phyloP scores from a whole-genome alignment of 1,140 invertebrate species.

The Calliopsis andreniformis region DNA sequence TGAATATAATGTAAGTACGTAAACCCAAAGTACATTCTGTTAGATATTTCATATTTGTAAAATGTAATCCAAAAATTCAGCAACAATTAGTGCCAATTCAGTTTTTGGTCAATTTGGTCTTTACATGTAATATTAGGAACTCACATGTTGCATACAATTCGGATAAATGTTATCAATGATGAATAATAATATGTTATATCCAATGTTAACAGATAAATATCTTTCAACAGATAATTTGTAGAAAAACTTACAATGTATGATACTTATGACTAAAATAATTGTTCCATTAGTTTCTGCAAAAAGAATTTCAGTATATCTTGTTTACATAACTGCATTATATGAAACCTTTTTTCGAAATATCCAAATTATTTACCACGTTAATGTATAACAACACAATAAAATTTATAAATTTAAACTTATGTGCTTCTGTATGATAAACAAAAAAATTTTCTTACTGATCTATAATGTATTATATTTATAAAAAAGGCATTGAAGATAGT shows the following conservation, averaged over 20 bases:
- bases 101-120: conserved; percentile 18
- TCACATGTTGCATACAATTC: conserved; percentile 22
- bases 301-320: background rate
- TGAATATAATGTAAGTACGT: conserved; percentile 34
- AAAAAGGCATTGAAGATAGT: conserved; percentile 16
- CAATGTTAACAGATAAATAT: conserved; percentile 24
- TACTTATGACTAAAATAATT: background rate
- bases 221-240: conserved; percentile 17
- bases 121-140: conserved; percentile 24
- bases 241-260: background rate
- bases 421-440: background rate
- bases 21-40: conserved; percentile 14
- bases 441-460: background rate
- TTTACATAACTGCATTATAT: conserved; percentile 8
- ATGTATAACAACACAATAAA: conserved; percentile 1
- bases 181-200: conserved; percentile 23
- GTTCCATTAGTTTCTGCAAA: conserved; percentile 1
- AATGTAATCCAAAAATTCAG: conserved; percentile 28
- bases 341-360: background rate
- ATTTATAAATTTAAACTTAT: conserved; percentile 8
- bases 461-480: conserved; percentile 27
- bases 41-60: conserved; percentile 32
- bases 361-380: conserved; percentile 15
- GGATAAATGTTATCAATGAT: conserved; percentile 25
- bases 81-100: conserved; percentile 44